Conservation (phyloP, 1,140 invertebrate species). For the Sitophilus oryzae region DNA sequence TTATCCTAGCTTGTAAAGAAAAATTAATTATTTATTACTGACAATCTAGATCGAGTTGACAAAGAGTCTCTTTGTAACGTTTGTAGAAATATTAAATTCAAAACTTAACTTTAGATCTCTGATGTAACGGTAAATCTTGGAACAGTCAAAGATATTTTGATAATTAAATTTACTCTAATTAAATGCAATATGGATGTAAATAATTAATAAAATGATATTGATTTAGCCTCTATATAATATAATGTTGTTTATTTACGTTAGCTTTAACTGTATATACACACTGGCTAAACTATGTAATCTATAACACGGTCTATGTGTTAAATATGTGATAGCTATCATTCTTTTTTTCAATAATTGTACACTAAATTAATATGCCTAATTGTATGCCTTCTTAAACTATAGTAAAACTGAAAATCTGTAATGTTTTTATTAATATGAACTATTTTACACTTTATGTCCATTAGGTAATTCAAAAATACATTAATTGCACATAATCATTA, state of each 20-base stretch:
- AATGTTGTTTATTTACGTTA: background rate
- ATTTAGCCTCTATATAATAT: background rate
- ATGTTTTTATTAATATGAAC: too few species aligned
- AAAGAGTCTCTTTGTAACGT: background rate
- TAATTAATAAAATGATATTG: background rate
- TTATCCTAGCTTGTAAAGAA: background rate
- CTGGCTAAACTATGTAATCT: conserved; percentile 1
- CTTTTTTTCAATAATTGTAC: too few species aligned
- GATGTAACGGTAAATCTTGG: background rate
- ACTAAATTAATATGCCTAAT: too few species aligned
- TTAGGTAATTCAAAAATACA: too few species aligned
- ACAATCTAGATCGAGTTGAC: conserved; percentile 1
- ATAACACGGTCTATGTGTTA: background rate
- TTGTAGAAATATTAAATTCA: background rate
- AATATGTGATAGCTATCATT: background rate
- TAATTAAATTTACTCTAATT: conserved; percentile 1
- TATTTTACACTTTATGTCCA: too few species aligned
- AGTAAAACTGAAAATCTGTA: too few species aligned
- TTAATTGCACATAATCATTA: too few species aligned
- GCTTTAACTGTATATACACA: conserved; percentile 11
- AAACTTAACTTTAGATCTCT: background rate
- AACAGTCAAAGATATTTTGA: conserved; percentile 4
- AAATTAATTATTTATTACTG: background rate
- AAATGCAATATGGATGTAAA: background rate
- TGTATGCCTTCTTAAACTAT: too few species aligned